Base-by-base conservation (phyloP, 2,888 invertebrate genomes). In the Papilio demoleus region DNA sequence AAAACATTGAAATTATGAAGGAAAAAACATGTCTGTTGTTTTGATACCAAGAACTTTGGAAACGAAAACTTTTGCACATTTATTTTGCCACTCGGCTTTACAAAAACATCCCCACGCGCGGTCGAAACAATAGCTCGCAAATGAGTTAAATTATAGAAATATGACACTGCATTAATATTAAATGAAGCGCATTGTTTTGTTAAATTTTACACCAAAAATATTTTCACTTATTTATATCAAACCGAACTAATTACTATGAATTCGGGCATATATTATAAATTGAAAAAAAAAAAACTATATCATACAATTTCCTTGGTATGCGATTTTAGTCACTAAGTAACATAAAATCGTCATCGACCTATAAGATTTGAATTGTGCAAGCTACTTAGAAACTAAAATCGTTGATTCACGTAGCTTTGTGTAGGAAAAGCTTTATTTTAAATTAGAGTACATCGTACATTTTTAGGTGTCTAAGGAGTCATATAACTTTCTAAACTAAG, bases 401-500 rank as follows among this genome's bases (percentile, higher is more conserved):
- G 31, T 6, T 4, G 31, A 4, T 31, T 31, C 6, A 31, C 31
- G 31, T 31, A 31, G 31, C 31, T 31, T 31, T 31, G 31, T 6
- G 6, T 6, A 31, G 6, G 31, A 6, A 6, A 31, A n/a, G n/a
- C n/a, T n/a, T n/a, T n/a, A n/a, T n/a, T n/a, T 31, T 31, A 31
- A 31, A 31, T 31, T 31, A 31, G 31, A 4, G 4, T 31, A 31
- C 31, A 31, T 31, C 0, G 19, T 27, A 27, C 3, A 27, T 53
- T 27, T 27, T n/a, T 27, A 27, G 14, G 27, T 53, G 27, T 27
- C 53, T 27, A 53, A 53, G 5, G 50, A 56, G 53, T 53, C 12
- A 14, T 63, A n/a, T 22, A 47, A 36, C 63, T 63, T 36, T 5
- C n/a, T 36, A n/a, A 63, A 47, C 36, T 36, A 36, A 19, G 19